Percentiles rank a stretch among this genome's conserved stretches.
Evolutionary conservation across 64 coral and sea anemone genomes (phyloP).

Genomic region (Actinia tenebrosa): DNA sequence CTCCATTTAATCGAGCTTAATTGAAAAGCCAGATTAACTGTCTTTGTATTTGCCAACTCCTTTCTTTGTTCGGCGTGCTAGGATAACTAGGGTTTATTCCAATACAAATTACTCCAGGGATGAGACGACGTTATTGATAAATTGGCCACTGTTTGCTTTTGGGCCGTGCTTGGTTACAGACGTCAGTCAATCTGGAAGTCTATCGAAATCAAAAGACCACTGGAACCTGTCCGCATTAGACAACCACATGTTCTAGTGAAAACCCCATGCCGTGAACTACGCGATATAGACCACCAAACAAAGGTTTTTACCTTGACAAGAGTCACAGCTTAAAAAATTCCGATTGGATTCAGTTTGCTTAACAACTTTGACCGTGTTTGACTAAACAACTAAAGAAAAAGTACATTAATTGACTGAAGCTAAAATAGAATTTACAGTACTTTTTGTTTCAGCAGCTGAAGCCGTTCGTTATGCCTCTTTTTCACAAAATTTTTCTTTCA

Average conservation of each 20-base stretch:
- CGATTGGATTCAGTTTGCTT: neutral
- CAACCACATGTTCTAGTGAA: neutral
- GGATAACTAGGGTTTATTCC: neutral
- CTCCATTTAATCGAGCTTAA: constrained; percentile 28
- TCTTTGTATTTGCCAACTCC: neutral
- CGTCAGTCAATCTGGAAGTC: constrained; percentile 1
- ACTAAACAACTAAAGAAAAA: neutral
- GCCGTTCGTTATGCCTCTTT: neutral
- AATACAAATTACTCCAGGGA: neutral
- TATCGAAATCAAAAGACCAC: constrained; percentile 5
- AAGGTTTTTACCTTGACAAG: neutral
- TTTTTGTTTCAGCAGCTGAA: neutral
- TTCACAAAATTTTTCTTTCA: neutral
- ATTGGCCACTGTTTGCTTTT: constrained; percentile 20
- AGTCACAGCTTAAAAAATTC: neutral
- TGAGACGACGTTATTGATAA: constrained; percentile 17
- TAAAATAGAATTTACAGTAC: too few species aligned
- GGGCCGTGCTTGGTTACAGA: neutral
- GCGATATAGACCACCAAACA: neutral
- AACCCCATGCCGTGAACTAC: neutral
- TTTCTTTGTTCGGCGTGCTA: neutral
- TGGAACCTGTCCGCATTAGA: neutral
- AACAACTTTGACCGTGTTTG: neutral
- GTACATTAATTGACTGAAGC: neutral
- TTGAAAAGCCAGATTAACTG: constrained; percentile 24